These are phyloP conservation scores for Uria lomvia DNA, from an alignment of 2,113 vertebrate species.

Conservation along the genomic window DNA sequence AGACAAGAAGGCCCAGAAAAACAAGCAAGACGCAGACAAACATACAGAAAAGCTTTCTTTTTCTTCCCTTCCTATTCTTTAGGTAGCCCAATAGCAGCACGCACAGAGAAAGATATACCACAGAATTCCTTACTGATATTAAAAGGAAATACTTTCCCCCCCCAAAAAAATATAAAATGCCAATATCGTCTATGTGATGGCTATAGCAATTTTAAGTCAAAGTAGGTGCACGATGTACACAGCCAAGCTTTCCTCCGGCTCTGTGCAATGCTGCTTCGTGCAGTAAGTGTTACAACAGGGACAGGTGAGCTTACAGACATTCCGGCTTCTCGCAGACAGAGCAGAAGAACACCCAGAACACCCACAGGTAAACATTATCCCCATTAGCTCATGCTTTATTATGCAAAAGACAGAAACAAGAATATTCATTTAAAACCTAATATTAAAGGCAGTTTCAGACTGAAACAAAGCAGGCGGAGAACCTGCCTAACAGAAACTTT, in stretches of 20 bases:
- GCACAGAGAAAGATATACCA: not conserved
- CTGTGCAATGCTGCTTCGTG: not conserved
- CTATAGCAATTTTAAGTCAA: not conserved
- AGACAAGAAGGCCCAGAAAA: not conserved
- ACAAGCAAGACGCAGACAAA: not conserved
- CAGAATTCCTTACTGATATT: not conserved
- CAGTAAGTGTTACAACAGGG: not conserved
- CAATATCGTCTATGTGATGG: not conserved
- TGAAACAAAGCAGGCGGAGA: not conserved
- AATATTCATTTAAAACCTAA: not conserved
- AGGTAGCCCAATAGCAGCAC: not conserved
- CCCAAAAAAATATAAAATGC: not conserved
- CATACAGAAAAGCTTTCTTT: not conserved
- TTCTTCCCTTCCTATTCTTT: not conserved
- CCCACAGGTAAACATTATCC: not conserved
- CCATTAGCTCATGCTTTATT: not conserved
- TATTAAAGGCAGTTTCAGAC: not conserved
- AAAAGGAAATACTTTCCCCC: not conserved
- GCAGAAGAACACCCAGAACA: not conserved
- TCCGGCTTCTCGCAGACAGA: not conserved
- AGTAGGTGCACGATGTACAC: accelerated
- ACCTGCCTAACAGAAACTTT: slow-evolving; percentile 45
- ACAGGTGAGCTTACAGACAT: slow-evolving; percentile 21
- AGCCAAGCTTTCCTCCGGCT: not conserved
- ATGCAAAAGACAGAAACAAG: not conserved